Evolutionary conservation across 2,888 invertebrate species (phyloP).

Genomic region (Lucinisca nassula): DNA sequence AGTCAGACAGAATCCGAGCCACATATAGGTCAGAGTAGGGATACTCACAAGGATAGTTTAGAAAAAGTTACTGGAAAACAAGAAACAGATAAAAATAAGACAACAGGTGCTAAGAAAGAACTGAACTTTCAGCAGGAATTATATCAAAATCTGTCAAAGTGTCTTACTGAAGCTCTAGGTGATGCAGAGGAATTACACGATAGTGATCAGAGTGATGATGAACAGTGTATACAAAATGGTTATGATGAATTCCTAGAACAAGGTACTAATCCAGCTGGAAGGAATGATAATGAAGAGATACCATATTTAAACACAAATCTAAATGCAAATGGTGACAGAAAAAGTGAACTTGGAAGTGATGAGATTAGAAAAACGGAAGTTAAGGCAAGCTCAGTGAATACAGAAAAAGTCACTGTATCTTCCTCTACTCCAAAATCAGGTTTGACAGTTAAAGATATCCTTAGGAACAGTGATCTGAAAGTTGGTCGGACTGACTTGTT

Average conservation of each 20-base stretch:
- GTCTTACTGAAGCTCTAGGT: conserved; percentile 78
- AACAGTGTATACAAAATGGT: conserved; percentile 79
- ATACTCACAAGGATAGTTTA: conserved; percentile 3
- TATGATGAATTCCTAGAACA: conserved; percentile 75
- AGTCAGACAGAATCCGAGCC: background rate
- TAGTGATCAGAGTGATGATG: conserved; percentile 81
- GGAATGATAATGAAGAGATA: background rate
- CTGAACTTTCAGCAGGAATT: conserved; percentile 64
- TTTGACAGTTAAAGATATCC: conserved; percentile 54
- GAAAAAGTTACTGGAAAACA: background rate
- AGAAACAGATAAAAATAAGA: background rate
- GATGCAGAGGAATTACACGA: conserved; percentile 73
- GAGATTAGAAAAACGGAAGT: background rate
- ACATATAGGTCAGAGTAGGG: background rate
- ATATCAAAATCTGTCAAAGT: conserved; percentile 72
- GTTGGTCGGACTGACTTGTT: background rate
- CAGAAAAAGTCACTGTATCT: background rate
- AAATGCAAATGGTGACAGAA: background rate
- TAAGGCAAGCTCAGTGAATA: background rate
- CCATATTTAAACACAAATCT: background rate
- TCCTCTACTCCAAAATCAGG: background rate
- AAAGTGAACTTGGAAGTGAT: background rate
- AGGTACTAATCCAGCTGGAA: background rate
- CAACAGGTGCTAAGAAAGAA: conserved; percentile 50
- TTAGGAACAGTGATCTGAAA: conserved; percentile 52